Evolutionary conservation across 2,888 invertebrate species (phyloP).

Genomic region (Drosophila putrida): DNA sequence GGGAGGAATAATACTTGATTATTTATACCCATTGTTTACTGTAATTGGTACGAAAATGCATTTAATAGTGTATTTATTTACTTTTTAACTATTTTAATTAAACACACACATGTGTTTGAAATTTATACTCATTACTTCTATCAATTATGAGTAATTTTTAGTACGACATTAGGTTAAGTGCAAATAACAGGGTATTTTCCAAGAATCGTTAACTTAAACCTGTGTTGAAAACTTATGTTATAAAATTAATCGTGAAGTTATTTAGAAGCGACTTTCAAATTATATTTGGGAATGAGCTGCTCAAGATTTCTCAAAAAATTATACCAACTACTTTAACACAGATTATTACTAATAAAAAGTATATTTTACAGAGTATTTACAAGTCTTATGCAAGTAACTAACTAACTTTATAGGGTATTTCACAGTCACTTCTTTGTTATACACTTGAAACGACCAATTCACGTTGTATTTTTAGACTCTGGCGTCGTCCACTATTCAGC

Average conservation of each 20-base stretch:
- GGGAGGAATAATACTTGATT: background rate
- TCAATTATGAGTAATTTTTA: background rate
- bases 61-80: too few species aligned
- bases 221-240: background rate
- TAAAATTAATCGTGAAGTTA: background rate
- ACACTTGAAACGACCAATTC: constrained; percentile 12
- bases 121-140: background rate
- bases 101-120: background rate
- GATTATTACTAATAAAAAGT: too few species aligned
- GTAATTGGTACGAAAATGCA: too few species aligned
- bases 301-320: too few species aligned
- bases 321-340: too few species aligned
- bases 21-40: background rate
- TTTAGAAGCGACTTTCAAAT: background rate
- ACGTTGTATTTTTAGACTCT: constrained; percentile 65
- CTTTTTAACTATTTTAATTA: background rate
- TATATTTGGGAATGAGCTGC: background rate
- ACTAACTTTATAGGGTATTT: constrained; percentile 31
- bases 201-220: background rate
- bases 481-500: constrained; percentile 42
- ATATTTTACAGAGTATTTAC: background rate
- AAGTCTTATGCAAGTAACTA: background rate
- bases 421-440: constrained; percentile 1
- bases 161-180: background rate
- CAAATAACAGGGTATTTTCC: background rate